phyloP scores from a whole-genome alignment of 2,888 invertebrate genomes.

The Cosmopolites sordidus region DNA sequence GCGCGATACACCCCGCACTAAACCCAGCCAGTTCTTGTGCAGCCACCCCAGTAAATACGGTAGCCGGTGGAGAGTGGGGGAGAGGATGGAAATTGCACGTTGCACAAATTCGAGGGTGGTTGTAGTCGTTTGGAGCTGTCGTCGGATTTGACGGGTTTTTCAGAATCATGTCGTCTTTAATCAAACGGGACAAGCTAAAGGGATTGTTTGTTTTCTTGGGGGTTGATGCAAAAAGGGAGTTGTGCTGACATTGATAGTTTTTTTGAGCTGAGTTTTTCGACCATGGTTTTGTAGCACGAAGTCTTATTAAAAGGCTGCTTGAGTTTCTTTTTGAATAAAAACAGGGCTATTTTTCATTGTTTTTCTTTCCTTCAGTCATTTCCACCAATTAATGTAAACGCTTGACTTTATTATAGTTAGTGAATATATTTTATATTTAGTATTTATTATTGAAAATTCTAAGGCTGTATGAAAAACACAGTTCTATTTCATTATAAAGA shows the following conservation, averaged over 20 bases:
- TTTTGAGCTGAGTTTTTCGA: too few relatives aligned
- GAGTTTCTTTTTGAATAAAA: too few relatives aligned
- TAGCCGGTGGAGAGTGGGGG: not conserved
- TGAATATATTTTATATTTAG: too few relatives aligned
- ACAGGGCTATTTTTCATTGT: too few relatives aligned
- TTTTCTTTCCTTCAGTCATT: too few relatives aligned
- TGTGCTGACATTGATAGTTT: not conserved
- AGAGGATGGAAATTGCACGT: conserved; percentile 18
- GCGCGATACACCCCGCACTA: not conserved
- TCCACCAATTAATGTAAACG: too few relatives aligned
- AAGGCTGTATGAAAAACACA: too few relatives aligned
- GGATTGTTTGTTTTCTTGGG: not conserved
- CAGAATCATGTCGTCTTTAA: conserved; percentile 12
- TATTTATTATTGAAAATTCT: too few relatives aligned
- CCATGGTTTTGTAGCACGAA: too few relatives aligned
- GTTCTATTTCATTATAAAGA: too few relatives aligned
- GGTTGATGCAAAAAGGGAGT: not conserved
- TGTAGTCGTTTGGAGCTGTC: conserved; percentile 13
- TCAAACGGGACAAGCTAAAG: conserved; percentile 1
- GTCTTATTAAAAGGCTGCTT: too few relatives aligned
- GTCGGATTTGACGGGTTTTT: conserved; percentile 23
- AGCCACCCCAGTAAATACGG: not conserved
- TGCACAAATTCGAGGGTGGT: conserved; percentile 10
- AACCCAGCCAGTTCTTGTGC: not conserved
- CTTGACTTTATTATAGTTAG: too few relatives aligned